Evolutionary conservation across 2,113 vertebrate genomes (phyloP).

Genomic region (Elephantulus edwardii): DNA sequence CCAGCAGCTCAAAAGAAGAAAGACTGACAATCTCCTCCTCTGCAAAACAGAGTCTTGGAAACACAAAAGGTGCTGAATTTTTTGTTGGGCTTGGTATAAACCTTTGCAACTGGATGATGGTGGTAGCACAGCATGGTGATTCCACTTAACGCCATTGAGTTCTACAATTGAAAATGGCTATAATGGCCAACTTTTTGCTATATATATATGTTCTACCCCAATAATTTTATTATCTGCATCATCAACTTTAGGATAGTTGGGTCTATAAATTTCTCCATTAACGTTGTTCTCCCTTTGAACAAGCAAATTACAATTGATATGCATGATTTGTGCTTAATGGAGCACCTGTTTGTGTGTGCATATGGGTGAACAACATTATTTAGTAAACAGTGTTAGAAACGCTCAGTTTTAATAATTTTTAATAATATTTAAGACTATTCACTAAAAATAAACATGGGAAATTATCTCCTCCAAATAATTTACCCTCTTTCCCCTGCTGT

Average conservation of each 20-base stretch:
- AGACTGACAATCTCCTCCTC: too few species aligned
- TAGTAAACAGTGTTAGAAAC: background rate
- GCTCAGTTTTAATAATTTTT: too few species aligned
- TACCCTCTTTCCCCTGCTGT: background rate
- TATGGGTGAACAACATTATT: background rate
- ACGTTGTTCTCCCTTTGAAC: background rate
- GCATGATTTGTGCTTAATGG: too few species aligned
- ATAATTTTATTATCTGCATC: background rate
- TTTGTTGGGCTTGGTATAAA: background rate
- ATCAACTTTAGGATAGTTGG: background rate
- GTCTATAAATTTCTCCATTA: background rate
- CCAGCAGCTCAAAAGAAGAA: too few species aligned
- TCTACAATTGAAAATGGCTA: background rate
- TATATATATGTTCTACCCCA: background rate
- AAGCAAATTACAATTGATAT: background rate
- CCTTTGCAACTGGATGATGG: background rate
- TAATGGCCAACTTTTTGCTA: background rate
- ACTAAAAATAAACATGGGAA: background rate
- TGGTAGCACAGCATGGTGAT: background rate
- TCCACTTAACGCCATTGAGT: too few species aligned
- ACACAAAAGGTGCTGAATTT: too few species aligned
- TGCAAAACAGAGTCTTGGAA: too few species aligned
- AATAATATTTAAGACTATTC: background rate
- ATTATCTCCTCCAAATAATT: background rate
- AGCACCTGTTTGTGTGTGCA: accelerated